phyloP scores from a whole-genome alignment of 1,140 invertebrate species.

The Zaprionus camerounensis region DNA sequence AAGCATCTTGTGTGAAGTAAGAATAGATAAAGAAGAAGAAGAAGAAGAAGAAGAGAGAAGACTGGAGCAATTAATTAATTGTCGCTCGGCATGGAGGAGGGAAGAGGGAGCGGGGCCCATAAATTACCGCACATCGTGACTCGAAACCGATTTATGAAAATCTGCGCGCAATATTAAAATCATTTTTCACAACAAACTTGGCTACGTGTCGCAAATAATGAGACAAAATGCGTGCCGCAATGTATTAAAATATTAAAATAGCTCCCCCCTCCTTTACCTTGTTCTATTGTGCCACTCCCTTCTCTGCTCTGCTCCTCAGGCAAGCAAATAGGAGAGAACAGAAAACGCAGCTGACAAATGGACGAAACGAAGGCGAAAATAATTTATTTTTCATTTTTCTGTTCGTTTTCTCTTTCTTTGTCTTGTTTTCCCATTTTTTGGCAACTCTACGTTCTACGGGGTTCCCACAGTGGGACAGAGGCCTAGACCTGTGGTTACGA shows the following conservation, averaged over 20 bases:
- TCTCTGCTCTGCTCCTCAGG: neutral
- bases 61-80: slow-evolving; percentile 44
- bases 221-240: slow-evolving; percentile 63
- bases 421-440: slow-evolving; percentile 12
- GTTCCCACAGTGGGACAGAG: too few species aligned
- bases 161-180: slow-evolving; percentile 59
- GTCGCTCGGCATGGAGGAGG: neutral
- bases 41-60: neutral
- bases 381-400: slow-evolving; percentile 46
- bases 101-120: neutral
- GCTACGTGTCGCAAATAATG: slow-evolving; percentile 60
- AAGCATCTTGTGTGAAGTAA: neutral
- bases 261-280: neutral
- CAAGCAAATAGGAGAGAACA: slow-evolving; percentile 35
- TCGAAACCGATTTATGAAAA: slow-evolving; percentile 54
- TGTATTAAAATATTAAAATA: slow-evolving; percentile 77
- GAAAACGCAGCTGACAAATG: slow-evolving; percentile 62
- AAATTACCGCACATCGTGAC: slow-evolving; percentile 19
- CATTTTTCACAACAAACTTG: slow-evolving; percentile 57
- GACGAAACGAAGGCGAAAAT: slow-evolving; percentile 49
- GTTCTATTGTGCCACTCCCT: neutral
- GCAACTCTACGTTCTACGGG: neutral
- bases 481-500: too few species aligned
- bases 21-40: neutral
- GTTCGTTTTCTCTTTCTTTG: slow-evolving; percentile 2